Percentiles rank a stretch among this genome's conserved stretches.
Conservation (phyloP, 2,797 vertebrate genomes). For the Molossus alvarezi region DNA sequence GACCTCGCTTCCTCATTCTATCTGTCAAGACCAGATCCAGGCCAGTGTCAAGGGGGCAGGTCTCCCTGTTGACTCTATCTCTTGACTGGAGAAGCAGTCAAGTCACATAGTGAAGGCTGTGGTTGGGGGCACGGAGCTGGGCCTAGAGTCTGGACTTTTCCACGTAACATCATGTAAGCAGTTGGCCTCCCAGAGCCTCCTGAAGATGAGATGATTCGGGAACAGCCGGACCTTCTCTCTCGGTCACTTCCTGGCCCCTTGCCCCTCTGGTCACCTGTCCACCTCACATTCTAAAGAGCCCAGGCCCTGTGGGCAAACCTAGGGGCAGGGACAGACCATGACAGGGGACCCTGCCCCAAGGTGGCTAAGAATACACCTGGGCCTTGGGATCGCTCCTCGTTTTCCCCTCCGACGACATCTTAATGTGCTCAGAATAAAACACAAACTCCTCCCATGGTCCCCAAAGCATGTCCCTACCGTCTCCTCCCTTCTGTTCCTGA, state of each 20-base stretch:
- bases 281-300: neutral
- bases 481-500: neutral
- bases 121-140: neutral
- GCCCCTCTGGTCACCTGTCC: neutral
- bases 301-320: neutral
- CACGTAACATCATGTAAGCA: neutral
- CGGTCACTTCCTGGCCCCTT: neutral
- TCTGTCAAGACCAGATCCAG: neutral
- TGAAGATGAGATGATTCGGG: accelerated
- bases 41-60: neutral
- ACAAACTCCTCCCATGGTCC: neutral
- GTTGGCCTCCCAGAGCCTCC: neutral
- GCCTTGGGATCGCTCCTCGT: neutral
- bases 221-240: neutral
- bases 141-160: neutral
- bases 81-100: neutral
- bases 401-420: neutral
- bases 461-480: neutral
- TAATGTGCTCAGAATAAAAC: neutral
- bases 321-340: neutral
- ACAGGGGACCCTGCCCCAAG: neutral
- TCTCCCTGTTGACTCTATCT: neutral
- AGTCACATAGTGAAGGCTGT: no score
- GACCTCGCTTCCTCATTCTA: no score
- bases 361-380: neutral